Evolutionary conservation across 2,888 invertebrate species (phyloP).

Genomic region (Cheilosia grossa): DNA sequence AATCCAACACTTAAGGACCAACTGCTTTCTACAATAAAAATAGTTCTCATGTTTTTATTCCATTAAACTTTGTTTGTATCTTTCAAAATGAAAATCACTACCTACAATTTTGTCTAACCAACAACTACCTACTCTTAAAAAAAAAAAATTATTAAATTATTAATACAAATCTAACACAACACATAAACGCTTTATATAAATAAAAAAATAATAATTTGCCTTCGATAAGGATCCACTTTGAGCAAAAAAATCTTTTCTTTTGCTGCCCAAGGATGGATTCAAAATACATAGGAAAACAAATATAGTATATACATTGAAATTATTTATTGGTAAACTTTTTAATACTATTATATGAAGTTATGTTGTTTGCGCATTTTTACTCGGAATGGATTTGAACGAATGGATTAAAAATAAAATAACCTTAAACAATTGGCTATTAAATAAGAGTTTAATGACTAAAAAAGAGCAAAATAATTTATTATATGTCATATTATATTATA

Average conservation of each 20-base stretch:
- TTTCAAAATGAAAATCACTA: neutral
- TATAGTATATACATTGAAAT: slow-evolving; percentile 47
- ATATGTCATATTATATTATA: slow-evolving; percentile 29
- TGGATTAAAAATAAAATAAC: slow-evolving; percentile 41
- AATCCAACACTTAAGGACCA: slow-evolving; percentile 41
- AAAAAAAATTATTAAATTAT: slow-evolving; percentile 9
- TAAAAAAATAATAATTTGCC: slow-evolving; percentile 63
- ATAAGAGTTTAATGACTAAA: slow-evolving; percentile 26
- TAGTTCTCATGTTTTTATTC: neutral
- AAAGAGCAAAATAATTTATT: slow-evolving; percentile 11
- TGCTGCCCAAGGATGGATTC: slow-evolving; percentile 40
- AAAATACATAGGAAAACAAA: slow-evolving; percentile 27
- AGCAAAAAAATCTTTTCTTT: slow-evolving; percentile 20
- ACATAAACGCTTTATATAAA: slow-evolving; percentile 60
- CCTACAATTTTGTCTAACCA: neutral
- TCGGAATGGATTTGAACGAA: slow-evolving; percentile 56
- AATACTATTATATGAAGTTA: slow-evolving; percentile 30
- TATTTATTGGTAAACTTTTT: slow-evolving; percentile 38
- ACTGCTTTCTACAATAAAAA: slow-evolving; percentile 25
- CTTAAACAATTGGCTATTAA: slow-evolving; percentile 49
- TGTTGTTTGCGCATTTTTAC: slow-evolving; percentile 29
- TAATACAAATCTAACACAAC: slow-evolving; percentile 16
- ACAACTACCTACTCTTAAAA: neutral
- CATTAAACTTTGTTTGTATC: neutral
- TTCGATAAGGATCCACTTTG: slow-evolving; percentile 58